Conservation (phyloP, 1,140 invertebrate genomes). For the Drosophila mauritiana region DNA sequence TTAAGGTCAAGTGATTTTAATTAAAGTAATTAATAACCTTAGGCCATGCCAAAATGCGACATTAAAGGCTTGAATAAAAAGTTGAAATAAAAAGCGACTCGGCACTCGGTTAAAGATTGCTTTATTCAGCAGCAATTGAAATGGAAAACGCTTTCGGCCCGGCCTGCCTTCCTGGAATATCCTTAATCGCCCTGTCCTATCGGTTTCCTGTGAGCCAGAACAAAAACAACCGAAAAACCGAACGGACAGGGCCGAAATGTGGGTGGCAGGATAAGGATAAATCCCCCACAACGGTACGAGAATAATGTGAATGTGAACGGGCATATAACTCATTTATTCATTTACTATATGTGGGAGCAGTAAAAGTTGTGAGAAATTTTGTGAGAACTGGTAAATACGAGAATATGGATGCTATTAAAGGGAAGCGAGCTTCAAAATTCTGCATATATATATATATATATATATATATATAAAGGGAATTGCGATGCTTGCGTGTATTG, state of each 20-base stretch:
- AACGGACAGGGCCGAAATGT: constrained; percentile 61
- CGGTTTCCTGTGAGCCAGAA: constrained; percentile 71
- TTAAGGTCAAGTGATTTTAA: not conserved
- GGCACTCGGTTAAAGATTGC: constrained; percentile 21
- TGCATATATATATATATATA: constrained; percentile 1
- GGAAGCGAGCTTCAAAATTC: constrained; percentile 4
- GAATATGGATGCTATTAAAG: constrained; percentile 25
- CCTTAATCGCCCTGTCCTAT: constrained; percentile 76
- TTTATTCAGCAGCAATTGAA: constrained; percentile 53
- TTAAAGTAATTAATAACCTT: not conserved
- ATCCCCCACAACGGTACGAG: constrained; percentile 40
- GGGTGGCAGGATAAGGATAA: constrained; percentile 2
- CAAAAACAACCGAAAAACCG: constrained; percentile 47
- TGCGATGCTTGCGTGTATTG: constrained; percentile 66
- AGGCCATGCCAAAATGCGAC: not conserved
- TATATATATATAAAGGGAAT: not conserved
- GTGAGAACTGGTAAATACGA: constrained; percentile 28
- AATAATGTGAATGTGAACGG: constrained; percentile 74
- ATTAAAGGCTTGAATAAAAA: not conserved
- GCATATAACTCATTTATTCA: constrained; percentile 82
- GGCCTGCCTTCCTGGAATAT: constrained; percentile 51
- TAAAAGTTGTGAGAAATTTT: constrained; percentile 16
- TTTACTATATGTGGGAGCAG: constrained; percentile 51
- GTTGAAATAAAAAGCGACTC: not conserved
- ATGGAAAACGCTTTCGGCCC: constrained; percentile 42